These are phyloP conservation scores for Dynastes tityus DNA, from an alignment of 2,888 invertebrate genomes.

Conservation along the genomic window DNA sequence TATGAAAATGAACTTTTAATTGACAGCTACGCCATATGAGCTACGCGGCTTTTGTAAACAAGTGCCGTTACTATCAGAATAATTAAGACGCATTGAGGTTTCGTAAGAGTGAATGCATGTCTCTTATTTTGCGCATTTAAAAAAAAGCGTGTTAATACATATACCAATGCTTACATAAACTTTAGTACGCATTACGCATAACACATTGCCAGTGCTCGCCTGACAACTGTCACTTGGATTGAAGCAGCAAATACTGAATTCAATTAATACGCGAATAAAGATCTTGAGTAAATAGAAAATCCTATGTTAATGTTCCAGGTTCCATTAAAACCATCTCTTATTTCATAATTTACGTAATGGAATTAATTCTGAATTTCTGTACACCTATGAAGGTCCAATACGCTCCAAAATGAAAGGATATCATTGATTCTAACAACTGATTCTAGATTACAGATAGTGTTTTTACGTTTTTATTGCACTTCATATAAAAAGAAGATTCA, in stretches of 20 bases:
- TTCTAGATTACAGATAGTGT: not conserved
- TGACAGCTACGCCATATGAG: too few relatives aligned
- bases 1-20: too few relatives aligned
- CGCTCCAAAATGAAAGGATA: conserved; percentile 11
- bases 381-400: not conserved
- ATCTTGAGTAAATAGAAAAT: not conserved
- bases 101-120: too few relatives aligned
- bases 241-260: not conserved
- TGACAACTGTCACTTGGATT: not conserved
- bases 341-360: not conserved
- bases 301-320: not conserved
- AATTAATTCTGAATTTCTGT: not conserved
- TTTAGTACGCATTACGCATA: too few relatives aligned
- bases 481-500: conserved; percentile 1
- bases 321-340: not conserved
- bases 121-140: too few relatives aligned
- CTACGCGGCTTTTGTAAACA: too few relatives aligned
- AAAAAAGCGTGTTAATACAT: too few relatives aligned
- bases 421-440: not conserved
- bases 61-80: too few relatives aligned
- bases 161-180: too few relatives aligned
- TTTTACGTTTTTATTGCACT: not conserved
- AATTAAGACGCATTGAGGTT: too few relatives aligned
- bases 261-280: not conserved
- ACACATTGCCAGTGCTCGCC: not conserved